Evolutionary conservation across 2,888 invertebrate genomes (phyloP), one percentile per base, ranked within the genome.

Genomic region (Anthrax anthrax): DNA sequence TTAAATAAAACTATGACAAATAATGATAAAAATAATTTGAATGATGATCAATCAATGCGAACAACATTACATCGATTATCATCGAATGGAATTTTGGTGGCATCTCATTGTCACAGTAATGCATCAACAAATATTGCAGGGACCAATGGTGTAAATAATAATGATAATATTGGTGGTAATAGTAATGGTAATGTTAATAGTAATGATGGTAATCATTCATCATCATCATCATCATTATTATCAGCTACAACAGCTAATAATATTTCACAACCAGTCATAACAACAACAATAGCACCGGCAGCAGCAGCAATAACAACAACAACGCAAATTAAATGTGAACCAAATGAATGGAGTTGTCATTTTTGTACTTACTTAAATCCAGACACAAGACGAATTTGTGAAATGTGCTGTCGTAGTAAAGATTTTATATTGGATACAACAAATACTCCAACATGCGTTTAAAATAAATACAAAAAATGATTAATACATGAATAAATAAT

Each of bases 341-440:
- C 62, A 4, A 61, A 60, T 34, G 71, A 70, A 51, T 84, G 83
- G 84, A 72, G 75, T 50, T 84, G 83, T 60, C 67, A 69, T 10
- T 70, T 72, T 38, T 84, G 84, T 63, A 84, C 84, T 13, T 83
- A 70, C 60, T 64, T 79, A 16, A 84, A 84, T 62, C 63, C 70
- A 1, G 57, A 65, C 3, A 59, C 64, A 0, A 70, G 64, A 42
- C 73, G 74, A 40, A 76, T 82, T 52, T 84, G 84, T 60, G 80
- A 80, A 53, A 81, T 83, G 72, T 84, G 84, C 59, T 72, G 74
- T 40, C 80, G 77, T 56, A 62, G 64, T 50, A 63, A 62, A 54
- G 68, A 66, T 50, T 65, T 63, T 43, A 60, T 59, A 49, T 42
- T 74, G 69, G 64, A 65, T 49, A 57, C 60, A 42, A 57, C 60